These are phyloP conservation scores for Smittia aterrima DNA, from an alignment of 2,888 invertebrate species.

Conservation along the genomic window DNA sequence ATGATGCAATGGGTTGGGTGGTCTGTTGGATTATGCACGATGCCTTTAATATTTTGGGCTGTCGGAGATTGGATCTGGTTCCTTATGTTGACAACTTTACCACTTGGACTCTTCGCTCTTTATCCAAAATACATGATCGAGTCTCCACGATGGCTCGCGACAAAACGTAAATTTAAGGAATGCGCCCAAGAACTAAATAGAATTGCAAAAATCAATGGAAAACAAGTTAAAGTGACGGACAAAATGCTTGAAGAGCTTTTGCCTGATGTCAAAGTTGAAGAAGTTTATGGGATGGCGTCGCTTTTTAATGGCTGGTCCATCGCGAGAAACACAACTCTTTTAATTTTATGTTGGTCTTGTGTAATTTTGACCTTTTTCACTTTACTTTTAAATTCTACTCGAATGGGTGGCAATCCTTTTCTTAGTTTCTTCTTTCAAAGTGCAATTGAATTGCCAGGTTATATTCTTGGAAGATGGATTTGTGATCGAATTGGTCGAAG, in stretches of 20 bases:
- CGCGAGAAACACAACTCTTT: slow-evolving; percentile 58
- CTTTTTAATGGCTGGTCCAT: slow-evolving; percentile 60
- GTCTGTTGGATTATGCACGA: slow-evolving; percentile 56
- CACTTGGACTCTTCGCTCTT: slow-evolving; percentile 53
- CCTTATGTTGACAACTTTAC: slow-evolving; percentile 56
- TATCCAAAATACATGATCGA: slow-evolving; percentile 59
- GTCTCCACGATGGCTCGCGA: slow-evolving; percentile 65
- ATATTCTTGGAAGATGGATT: slow-evolving; percentile 58
- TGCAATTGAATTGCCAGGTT: slow-evolving; percentile 63
- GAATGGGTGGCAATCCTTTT: slow-evolving; percentile 63
- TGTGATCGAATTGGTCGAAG: slow-evolving; percentile 58
- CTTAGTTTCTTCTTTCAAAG: slow-evolving; percentile 64
- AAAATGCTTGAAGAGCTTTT: slow-evolving; percentile 55
- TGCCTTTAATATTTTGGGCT: slow-evolving; percentile 58
- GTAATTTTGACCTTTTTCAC: slow-evolving; percentile 55
- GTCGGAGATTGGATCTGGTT: slow-evolving; percentile 56
- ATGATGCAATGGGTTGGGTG: slow-evolving; percentile 57
- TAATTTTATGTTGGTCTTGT: slow-evolving; percentile 59
- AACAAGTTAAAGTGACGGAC: slow-evolving; percentile 51
- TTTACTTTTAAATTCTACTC: slow-evolving; percentile 57
- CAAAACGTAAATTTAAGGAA: slow-evolving; percentile 55
- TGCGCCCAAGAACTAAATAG: slow-evolving; percentile 56
- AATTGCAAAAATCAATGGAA: slow-evolving; percentile 60
- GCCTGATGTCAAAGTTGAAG: slow-evolving; percentile 50
- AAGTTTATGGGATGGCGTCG: slow-evolving; percentile 57